Evolutionary conservation across 92 coral and sea anemone species (phyloP), one percentile per base, ranked within the genome.

Genomic region (Porites evermanni): DNA sequence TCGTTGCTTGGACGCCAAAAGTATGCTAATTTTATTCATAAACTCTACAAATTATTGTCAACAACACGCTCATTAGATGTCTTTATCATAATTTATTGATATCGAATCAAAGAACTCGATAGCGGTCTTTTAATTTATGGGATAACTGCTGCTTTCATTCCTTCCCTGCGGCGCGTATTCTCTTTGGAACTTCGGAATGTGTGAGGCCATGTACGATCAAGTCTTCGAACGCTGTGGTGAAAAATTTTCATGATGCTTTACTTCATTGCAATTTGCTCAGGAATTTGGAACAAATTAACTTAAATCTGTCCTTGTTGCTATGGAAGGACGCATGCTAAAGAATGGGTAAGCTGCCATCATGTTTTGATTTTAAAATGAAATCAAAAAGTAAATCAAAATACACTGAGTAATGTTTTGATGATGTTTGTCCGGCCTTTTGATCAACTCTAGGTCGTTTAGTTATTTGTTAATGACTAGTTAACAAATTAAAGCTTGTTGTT

Each of bases 1-100:
- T 61, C 53, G 87, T 83, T 83, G 87, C 87, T 64, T 81, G 59
- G 86, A 70, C 38, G 86, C 86, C 59, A 21, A 16, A 17, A 73
- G 26, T 60, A 56, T 81, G 67, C 58, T 29, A 81, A 79, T 65
- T 63, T 3, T 2, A 68, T 68, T 68, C 72, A 67, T 3, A 44
- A 79, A 58, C 78, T 29, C 44, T 81, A 29, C 77, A 67, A 54
- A 54, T 54, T 54, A 66, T 29, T 26, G 53, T 67, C 67, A 32
- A 29, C 84, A 53, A 67, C 32, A 80, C 85, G 0, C 13, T 80
- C 19, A 69, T 56, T n/a, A n/a, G 86, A 70, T 58, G 78, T 19
- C 60, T 70, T 54, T 24, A 26, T n/a, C 67, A 53, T 68, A 19
- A 81, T 81, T 81, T 81, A 81, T 81, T 50, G 53, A 70, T 70